These are phyloP conservation scores for Tyto alba DNA, from an alignment of 2,113 vertebrate species.

Conservation along the genomic window DNA sequence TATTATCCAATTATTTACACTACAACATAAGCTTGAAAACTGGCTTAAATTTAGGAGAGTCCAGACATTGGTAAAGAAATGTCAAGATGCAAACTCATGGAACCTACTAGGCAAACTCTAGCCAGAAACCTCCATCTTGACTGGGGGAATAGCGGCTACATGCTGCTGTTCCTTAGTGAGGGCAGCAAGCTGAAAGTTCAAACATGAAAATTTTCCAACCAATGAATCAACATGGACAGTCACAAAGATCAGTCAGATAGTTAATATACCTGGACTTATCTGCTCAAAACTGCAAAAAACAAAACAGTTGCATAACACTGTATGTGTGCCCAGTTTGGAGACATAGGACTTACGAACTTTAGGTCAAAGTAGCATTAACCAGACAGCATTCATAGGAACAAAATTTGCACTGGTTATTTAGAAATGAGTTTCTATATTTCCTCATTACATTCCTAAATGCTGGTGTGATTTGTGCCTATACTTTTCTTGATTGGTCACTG, in stretches of 20 bases:
- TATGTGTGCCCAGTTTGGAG: neutral
- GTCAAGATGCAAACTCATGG: neutral
- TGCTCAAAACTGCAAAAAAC: neutral
- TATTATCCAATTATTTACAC: neutral
- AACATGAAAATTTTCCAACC: neutral
- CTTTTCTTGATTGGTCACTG: neutral
- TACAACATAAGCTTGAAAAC: neutral
- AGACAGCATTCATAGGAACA: neutral
- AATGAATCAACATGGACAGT: neutral
- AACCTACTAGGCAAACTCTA: neutral
- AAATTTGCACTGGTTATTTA: neutral
- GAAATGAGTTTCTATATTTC: neutral
- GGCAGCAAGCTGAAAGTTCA: neutral
- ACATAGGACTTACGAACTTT: neutral
- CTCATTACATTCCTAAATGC: neutral
- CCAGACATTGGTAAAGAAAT: neutral
- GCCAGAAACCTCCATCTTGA: neutral
- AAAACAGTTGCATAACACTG: neutral
- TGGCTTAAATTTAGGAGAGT: neutral
- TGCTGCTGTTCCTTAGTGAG: neutral
- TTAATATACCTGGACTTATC: neutral
- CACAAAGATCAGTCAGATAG: neutral
- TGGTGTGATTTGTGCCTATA: neutral
- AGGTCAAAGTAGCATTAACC: neutral
- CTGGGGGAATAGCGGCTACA: rapidly evolving